Conservation (phyloP, 23 tunicate genomes). For the Trididemnum miniatum region DNA sequence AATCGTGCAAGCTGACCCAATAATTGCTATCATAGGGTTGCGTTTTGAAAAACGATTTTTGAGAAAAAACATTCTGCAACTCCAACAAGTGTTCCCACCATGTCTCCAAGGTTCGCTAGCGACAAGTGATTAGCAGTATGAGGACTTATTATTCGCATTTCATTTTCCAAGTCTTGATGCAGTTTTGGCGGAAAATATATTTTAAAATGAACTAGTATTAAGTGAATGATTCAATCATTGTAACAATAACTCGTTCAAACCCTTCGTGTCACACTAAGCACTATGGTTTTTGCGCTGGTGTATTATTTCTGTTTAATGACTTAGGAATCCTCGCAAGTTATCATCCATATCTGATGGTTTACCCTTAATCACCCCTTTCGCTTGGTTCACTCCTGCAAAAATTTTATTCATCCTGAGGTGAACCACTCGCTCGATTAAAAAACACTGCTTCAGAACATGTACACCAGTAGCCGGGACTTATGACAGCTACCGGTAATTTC, state of each 20-base stretch:
- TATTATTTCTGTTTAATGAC: too few species aligned
- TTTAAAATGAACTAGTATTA: slow-evolving; percentile 28
- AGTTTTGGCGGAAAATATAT: slow-evolving; percentile 34
- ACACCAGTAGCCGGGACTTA: too few species aligned
- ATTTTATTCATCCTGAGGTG: not conserved
- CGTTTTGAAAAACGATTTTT: slow-evolving; percentile 37
- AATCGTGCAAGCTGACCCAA: slow-evolving; percentile 47
- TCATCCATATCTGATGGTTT: not conserved
- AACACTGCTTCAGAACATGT: too few species aligned
- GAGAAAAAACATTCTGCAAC: slow-evolving; percentile 36
- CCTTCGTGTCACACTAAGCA: too few species aligned
- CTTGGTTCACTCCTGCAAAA: not conserved
- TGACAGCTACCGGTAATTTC: too few species aligned
- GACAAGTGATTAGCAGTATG: slow-evolving; percentile 35
- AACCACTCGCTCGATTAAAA: not conserved
- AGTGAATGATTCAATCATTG: slow-evolving; percentile 6
- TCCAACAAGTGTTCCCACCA: slow-evolving; percentile 43
- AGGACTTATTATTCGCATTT: slow-evolving; percentile 40
- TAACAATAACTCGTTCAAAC: too few species aligned
- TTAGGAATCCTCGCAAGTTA: not conserved
- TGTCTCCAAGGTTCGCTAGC: slow-evolving; percentile 37
- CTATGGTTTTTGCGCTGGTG: not conserved
- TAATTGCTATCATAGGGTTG: slow-evolving; percentile 32
- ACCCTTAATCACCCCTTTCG: not conserved
- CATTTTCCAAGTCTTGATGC: slow-evolving; percentile 44